Evolutionary conservation across 1,140 invertebrate genomes (phyloP).

Genomic region (Pogonus chalceus): DNA sequence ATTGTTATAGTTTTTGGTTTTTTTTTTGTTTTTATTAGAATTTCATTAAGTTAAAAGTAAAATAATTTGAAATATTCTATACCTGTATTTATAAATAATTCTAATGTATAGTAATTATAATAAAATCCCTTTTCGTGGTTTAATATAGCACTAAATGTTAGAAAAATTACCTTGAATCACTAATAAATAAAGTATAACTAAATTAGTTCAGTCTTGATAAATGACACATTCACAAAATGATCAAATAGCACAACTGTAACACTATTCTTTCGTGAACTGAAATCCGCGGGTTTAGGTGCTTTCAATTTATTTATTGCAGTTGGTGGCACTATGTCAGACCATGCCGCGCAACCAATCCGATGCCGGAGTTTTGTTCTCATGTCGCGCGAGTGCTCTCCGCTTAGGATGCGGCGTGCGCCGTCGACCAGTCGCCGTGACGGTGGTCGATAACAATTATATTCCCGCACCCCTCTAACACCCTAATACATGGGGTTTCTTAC

Average conservation of each 20-base stretch:
- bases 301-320: conserved; percentile 26
- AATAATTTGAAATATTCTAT: not conserved
- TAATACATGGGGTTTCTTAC: too few species aligned
- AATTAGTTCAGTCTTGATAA: not conserved
- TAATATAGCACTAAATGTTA: too few species aligned
- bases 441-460: not conserved
- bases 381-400: conserved; percentile 17
- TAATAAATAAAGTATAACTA: conserved; percentile 1
- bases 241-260: not conserved
- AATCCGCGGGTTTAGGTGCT: conserved; percentile 16
- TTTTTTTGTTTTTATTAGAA: not conserved
- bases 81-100: not conserved
- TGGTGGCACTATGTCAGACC: conserved; percentile 30
- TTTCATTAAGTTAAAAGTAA: not conserved
- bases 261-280: conserved; percentile 18
- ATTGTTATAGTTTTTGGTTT: not conserved
- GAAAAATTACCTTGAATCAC: not conserved
- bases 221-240: not conserved
- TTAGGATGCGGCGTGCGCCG: not conserved
- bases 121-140: too few species aligned
- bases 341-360: conserved; percentile 24
- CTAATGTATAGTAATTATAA: not conserved
- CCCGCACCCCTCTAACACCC: not conserved
- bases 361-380: conserved; percentile 24
- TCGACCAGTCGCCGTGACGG: too few species aligned